phyloP scores from a whole-genome alignment of 1,140 invertebrate species.

The Drosophila seguyi region DNA sequence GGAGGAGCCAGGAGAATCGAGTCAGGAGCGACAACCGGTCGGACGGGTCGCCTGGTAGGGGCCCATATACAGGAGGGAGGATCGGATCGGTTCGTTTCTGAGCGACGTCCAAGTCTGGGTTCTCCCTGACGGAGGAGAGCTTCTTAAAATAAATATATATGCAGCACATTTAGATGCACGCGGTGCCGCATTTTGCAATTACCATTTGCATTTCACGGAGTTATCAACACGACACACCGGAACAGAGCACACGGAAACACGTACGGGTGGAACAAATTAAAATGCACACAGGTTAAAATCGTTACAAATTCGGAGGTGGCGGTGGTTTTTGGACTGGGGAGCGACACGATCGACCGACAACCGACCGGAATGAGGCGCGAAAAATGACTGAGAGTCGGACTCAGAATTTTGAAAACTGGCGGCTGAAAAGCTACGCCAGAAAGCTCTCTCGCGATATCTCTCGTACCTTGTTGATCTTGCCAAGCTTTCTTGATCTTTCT shows the following conservation, averaged over 20 bases:
- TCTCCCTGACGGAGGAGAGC: constrained; percentile 17
- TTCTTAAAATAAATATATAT: constrained; percentile 39
- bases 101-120: constrained; percentile 37
- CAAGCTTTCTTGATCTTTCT: constrained; percentile 11
- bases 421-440: not conserved
- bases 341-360: constrained; percentile 15
- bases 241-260: constrained; percentile 43
- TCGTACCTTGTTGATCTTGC: constrained; percentile 10
- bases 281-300: constrained; percentile 60
- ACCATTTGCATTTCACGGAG: constrained; percentile 75
- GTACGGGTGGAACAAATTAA: constrained; percentile 53
- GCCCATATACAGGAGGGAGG: constrained; percentile 49
- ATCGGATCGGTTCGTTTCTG: constrained; percentile 14
- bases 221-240: constrained; percentile 28
- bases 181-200: constrained; percentile 53
- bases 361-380: constrained; percentile 47
- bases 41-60: constrained; percentile 62
- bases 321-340: not conserved
- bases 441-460: constrained; percentile 5
- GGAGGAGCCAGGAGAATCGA: constrained; percentile 24
- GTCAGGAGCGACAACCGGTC: constrained; percentile 66
- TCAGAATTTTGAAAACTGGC: constrained; percentile 36
- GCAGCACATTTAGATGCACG: constrained; percentile 58
- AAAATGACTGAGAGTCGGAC: constrained; percentile 41
- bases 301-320: constrained; percentile 14